Conservation (phyloP, 2,113 vertebrate species). For the Pomatostomus ruficeps region DNA sequence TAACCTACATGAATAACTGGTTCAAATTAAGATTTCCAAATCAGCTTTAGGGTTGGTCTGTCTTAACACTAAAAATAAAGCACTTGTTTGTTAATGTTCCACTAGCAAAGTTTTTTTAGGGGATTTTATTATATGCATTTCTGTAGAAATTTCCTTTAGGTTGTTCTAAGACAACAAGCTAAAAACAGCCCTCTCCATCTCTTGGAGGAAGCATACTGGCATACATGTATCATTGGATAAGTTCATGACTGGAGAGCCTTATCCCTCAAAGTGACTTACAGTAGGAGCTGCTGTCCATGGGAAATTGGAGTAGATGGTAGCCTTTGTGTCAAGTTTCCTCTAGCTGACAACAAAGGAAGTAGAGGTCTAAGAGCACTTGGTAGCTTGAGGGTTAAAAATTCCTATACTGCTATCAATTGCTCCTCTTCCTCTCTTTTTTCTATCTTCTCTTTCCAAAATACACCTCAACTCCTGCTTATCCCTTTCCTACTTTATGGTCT, state of each 20-base stretch:
- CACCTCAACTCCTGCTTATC: background rate
- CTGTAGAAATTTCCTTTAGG: background rate
- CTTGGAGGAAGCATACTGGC: background rate
- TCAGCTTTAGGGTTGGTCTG: background rate
- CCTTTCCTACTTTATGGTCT: background rate
- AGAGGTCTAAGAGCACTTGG: background rate
- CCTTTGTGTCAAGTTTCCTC: background rate
- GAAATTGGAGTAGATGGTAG: background rate
- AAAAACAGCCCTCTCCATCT: background rate
- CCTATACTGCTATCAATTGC: background rate
- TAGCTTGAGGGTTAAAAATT: background rate
- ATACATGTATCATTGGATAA: background rate
- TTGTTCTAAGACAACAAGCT: background rate
- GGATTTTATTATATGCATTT: background rate
- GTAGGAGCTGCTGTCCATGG: background rate
- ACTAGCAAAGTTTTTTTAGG: background rate
- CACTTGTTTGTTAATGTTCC: background rate
- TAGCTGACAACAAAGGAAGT: background rate
- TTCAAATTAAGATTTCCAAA: background rate
- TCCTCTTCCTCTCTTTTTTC: background rate
- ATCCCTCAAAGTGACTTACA: background rate
- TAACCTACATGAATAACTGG: background rate
- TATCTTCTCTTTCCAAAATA: background rate
- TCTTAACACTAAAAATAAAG: background rate
- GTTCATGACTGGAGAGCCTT: background rate